Evolutionary conservation across 1,140 invertebrate genomes (phyloP).

Genomic region (Sarcophaga bullata): DNA sequence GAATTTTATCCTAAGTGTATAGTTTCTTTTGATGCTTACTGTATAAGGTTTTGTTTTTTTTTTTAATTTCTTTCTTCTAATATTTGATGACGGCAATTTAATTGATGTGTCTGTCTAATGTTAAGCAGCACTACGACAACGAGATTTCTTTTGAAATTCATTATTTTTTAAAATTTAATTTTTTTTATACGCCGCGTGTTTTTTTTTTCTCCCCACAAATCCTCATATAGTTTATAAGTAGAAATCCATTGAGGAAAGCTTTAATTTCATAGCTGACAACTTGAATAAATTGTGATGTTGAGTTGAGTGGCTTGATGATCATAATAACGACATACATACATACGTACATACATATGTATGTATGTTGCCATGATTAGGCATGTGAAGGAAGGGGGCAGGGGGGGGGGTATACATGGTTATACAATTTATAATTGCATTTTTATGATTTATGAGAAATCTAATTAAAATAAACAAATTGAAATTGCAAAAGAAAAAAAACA

Average conservation of each 20-base stretch:
- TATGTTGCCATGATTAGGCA: no score
- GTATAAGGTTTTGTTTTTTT: no score
- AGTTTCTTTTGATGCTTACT: no score
- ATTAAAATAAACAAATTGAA: conserved; percentile 41
- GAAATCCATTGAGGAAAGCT: conserved; percentile 31
- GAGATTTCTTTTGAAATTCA: background rate
- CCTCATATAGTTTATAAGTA: background rate
- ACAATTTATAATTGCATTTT: conserved; percentile 45
- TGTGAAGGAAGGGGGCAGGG: no score
- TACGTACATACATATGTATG: no score
- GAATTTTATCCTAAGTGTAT: no score
- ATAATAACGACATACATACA: no score
- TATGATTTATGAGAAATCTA: conserved; percentile 47
- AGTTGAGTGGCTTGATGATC: no score
- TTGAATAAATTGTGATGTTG: background rate
- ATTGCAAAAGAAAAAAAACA: conserved; percentile 24
- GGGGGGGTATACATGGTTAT: no score
- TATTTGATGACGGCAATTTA: conserved; percentile 9
- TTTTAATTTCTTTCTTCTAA: no score
- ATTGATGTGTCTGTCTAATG: background rate
- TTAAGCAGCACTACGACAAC: background rate
- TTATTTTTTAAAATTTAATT: background rate
- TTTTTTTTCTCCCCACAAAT: no score
- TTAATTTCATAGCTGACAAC: conserved; percentile 35
- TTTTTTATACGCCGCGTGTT: no score